These are phyloP conservation scores for Antennarius maculatus DNA, from an alignment of 2,797 vertebrate genomes.

Conservation along the genomic window DNA sequence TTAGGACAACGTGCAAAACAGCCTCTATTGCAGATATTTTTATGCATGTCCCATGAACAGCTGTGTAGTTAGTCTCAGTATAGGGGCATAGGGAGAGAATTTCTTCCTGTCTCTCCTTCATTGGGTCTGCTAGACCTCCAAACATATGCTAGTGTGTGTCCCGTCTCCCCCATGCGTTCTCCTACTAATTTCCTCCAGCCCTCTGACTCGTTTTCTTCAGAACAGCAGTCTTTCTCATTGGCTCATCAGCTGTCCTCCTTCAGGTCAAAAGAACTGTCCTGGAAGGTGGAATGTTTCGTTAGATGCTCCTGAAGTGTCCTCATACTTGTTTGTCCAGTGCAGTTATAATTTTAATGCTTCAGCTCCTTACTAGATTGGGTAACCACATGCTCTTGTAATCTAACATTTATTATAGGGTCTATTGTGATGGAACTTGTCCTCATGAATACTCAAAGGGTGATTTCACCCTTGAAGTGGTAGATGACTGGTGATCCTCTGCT, in stretches of 20 bases:
- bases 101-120: not conserved
- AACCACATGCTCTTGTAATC: constrained; percentile 3
- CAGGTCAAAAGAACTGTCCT: constrained; percentile 32
- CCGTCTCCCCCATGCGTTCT: constrained; percentile 32
- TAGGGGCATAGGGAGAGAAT: not conserved
- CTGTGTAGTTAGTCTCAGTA: constrained; percentile 10
- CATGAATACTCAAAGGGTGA: constrained; percentile 57
- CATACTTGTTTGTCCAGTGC: constrained; percentile 1
- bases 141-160: constrained; percentile 37
- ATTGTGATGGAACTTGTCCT: constrained; percentile 47
- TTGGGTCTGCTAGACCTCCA: constrained; percentile 20
- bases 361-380: not conserved
- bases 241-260: constrained; percentile 60
- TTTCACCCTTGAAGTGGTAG: constrained; percentile 71
- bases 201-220: constrained; percentile 28
- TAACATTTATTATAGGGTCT: constrained; percentile 29
- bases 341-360: constrained; percentile 19
- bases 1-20: not conserved
- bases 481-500: constrained; percentile 66
- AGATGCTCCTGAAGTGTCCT: not conserved
- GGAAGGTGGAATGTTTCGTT: constrained; percentile 36
- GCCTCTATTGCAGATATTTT: constrained; percentile 12
- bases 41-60: not conserved
- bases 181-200: constrained; percentile 36
- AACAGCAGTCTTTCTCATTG: constrained; percentile 35